Evolutionary conservation across 2,797 vertebrate species (phyloP), one percentile per base, ranked within the genome.

Genomic region (Lophotriccus pileatus): DNA sequence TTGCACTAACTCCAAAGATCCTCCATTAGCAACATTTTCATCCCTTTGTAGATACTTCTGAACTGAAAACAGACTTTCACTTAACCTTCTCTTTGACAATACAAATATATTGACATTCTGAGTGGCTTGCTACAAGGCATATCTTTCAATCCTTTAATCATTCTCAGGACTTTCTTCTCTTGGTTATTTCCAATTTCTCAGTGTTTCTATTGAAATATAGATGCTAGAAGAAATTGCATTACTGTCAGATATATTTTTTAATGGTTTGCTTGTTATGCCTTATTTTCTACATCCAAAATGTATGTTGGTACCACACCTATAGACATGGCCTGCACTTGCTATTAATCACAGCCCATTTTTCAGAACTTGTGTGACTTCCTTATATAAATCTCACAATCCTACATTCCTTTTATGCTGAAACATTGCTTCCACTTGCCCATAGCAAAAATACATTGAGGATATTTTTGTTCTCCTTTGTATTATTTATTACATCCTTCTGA

Each of bases 31-130:
- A 84, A 49, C 1, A 12, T 75, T 92, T 94, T 78, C 41, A 74
- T 89, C 12, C 7, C 60, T 86, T 67, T 86, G 20, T 74, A 88
- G 53, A 27, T 49, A 60, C 15, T 81, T 80, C 50, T 74, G 66
- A 87, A 79, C 44, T 34, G 43, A 80, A 89, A 93, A 46, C 16
- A 94, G 79, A 62, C 25, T 93, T 68, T 81, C 21, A 36, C 49
- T 84, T 90, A 90, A 88, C 62, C 20, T 81, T 62, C 46, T 62
- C 36, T 90, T 88, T 88, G 69, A 94, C 90, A 90, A 84, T 34
- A 16, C 64, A 93, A 79, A 94, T 52, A 69, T 81, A 96, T 88
- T 64, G 83, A 86, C 43, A 84, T 88, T 78, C 85, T 88, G 69
- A 95, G 47, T 52, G 58, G 8, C 66, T 90, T 50, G 58, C 67